Base-by-base conservation (phyloP, 2,888 invertebrate species). In the Sinodicranocentrus sp. region DNA sequence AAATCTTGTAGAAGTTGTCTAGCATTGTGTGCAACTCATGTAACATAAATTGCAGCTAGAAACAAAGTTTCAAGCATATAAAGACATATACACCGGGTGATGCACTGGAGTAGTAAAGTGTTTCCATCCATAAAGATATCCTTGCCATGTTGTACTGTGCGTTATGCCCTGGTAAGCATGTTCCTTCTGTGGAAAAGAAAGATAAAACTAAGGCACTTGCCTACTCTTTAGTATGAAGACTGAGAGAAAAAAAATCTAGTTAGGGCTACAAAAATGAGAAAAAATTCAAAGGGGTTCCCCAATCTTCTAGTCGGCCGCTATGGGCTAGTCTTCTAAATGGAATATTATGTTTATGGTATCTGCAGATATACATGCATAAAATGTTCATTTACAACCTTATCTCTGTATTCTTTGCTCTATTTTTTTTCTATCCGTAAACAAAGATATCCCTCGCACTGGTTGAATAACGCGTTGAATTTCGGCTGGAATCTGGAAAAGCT, bases 211-310 rank as follows among this genome's bases (percentile, higher is more conserved):
- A 61, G 33, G 61, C 61, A 65, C 65, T 65, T 65, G 65, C 39
- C 17, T 65, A 28, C 28, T 61, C 65, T 43, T 23, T 65, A 65
- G 43, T 43, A 43, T 33, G 19, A 65, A 21, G 43, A 39, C 15
- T 3, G 8, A 43, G 43, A 33, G 10, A 8, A 21, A 8, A 3
- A 65, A 39, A 65, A 43, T 43, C 43, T 43, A 43, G 61, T 33
- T 65, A 43, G 21, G 21, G 39, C 5, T 26, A 68, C 65, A 25
- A 26, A 76, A 26, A 76, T 54, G 54, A 59, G 43, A 43, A 71
- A 68, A 57, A 15, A 54, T n/a, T 13, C 3, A 28, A 65, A 43
- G 73, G 65, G 65, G 65, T 76, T 76, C 54, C 76, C 73, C 61
- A 61, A 73, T 5, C n/a, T n/a, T 28, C 5, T 65, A 65, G 15